Percentiles rank a stretch among this genome's conserved stretches.
Evolutionary conservation across 2,888 invertebrate species (phyloP).

Genomic region (Mantis religiosa): DNA sequence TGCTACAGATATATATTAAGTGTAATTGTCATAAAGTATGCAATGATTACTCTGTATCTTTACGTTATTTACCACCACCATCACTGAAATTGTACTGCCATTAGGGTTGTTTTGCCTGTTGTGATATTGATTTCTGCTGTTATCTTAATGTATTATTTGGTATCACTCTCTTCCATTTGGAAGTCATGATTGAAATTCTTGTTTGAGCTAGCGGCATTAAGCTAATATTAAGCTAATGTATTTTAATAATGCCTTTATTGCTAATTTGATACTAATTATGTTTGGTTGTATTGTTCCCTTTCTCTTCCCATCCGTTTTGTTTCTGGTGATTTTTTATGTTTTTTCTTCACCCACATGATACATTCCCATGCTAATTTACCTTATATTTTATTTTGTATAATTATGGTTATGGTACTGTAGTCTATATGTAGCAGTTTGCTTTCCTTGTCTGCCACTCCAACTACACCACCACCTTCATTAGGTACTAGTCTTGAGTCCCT

Average conservation of each 20-base stretch:
- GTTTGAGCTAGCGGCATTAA: neutral
- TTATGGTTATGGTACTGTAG: neutral
- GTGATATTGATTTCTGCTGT: too few relatives aligned
- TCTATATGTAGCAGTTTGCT: slow-evolving; percentile 1
- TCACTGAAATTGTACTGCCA: too few relatives aligned
- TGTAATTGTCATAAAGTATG: too few relatives aligned
- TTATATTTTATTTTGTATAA: neutral
- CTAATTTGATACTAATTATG: neutral
- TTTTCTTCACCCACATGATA: neutral
- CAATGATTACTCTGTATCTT: too few relatives aligned
- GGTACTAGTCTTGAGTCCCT: slow-evolving; percentile 48
- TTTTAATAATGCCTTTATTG: neutral
- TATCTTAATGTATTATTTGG: too few relatives aligned
- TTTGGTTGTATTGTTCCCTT: slow-evolving; percentile 6
- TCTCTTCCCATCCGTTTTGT: slow-evolving; percentile 5
- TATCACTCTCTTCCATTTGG: too few relatives aligned
- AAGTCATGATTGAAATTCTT: too few relatives aligned
- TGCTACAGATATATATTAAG: too few relatives aligned
- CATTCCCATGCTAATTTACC: slow-evolving; percentile 34
- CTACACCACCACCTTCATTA: slow-evolving; percentile 39
- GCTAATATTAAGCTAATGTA: neutral
- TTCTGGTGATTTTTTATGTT: slow-evolving; percentile 24
- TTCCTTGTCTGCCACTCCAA: neutral
- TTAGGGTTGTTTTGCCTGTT: too few relatives aligned
- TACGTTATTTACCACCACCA: too few relatives aligned